Base-by-base conservation (phyloP, 2,797 vertebrate species). In the Anabas testudineus region DNA sequence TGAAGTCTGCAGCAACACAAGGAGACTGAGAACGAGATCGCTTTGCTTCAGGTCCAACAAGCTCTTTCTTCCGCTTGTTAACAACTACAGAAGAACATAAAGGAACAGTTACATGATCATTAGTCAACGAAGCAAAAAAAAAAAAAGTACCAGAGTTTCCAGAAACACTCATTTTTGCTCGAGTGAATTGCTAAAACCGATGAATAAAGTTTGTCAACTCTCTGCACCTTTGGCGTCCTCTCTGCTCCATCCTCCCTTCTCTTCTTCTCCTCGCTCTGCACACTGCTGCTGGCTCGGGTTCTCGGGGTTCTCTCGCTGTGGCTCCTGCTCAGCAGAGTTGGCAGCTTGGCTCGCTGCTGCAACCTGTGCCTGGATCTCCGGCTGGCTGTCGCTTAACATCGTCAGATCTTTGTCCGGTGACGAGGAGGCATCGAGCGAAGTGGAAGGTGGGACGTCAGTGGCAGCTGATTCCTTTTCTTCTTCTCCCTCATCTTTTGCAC, bases 1-100 rank as follows among this genome's bases (percentile, higher is more conserved):
- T 63, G 28, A 81, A 18, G 58, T 74, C n/a, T 0, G 56, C 21
- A 0, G 57, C 0, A 3, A 69, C 48, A 22, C 32, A 42, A 1
- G 87, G 87, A 42, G 86, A 85, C 51, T 48, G 63, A 52, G 79
- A 74, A 0, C 76, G 73, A 57, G 79, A 37, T 52, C 74, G 65
- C 34, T 90, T 92, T 0, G 71, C 30, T 47, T 81, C 52, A 0
- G 71, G 37, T 51, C 22, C 53, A 1, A 19, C 13, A 0, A 39
- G 19, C 21, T 81, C 60, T 16, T 3, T 45, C 67, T n/a, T 74
- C n/a, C 1, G 54, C 73, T 90, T 88, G 10, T 46, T 26, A 3
- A 37, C 7, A 3, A 0, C 88, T 90, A 13, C 28, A 57, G 28
- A 59, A 37, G 3, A 51, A 10, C 19, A 58, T 10, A 13, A 43